phyloP scores from a whole-genome alignment of 2,113 vertebrate species.

The Odobenus rosmarus region DNA sequence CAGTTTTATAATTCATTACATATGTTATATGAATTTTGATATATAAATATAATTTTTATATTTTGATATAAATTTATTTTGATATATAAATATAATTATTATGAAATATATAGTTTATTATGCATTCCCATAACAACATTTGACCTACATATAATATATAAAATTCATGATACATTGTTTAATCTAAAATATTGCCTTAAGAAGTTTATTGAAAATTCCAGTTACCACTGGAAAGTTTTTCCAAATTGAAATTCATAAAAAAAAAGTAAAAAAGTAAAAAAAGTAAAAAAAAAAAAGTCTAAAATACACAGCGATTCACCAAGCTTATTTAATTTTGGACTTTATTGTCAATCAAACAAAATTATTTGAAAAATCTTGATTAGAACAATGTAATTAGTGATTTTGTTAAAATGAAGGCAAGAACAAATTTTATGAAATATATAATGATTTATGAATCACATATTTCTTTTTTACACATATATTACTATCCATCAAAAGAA shows the following conservation, averaged over 20 bases:
- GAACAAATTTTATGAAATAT: background rate
- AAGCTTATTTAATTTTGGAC: constrained; percentile 26
- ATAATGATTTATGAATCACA: background rate
- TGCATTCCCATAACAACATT: background rate
- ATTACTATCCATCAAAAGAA: background rate
- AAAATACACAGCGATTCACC: background rate
- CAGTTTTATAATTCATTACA: background rate
- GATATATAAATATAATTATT: background rate
- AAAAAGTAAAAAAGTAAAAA: background rate
- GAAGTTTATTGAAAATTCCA: background rate
- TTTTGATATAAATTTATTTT: background rate
- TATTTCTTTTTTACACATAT: background rate
- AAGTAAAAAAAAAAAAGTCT: background rate
- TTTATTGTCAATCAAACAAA: background rate
- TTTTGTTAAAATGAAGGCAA: background rate
- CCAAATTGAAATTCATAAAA: background rate
- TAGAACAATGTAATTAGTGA: background rate
- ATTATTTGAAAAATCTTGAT: constrained; percentile 36
- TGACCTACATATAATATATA: background rate
- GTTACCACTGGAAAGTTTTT: background rate
- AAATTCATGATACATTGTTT: background rate
- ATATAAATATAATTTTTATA: background rate
- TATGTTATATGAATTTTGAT: background rate
- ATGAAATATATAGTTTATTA: background rate
- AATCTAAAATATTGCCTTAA: background rate